phyloP scores from a whole-genome alignment of 1,140 invertebrate species.

The Tigriopus japonicus region DNA sequence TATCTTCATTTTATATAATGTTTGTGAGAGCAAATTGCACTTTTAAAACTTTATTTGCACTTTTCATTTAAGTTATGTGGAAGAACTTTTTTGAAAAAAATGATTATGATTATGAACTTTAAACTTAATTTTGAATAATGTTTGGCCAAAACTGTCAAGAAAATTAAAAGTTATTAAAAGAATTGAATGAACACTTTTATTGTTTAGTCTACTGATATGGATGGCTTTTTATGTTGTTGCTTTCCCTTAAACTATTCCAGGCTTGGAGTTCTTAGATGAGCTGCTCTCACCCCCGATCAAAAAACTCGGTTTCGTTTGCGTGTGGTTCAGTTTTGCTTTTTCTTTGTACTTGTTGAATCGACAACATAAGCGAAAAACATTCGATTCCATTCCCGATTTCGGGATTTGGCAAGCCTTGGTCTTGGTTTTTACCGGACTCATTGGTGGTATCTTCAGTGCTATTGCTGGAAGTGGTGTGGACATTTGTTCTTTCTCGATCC shows the following conservation, averaged over 20 bases:
- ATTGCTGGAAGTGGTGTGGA: conserved; percentile 10
- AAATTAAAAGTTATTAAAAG: too few species aligned
- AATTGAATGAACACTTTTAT: too few species aligned
- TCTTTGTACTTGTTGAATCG: conserved; percentile 10
- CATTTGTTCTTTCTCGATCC: conserved; percentile 10
- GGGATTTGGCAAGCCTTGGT: conserved; percentile 1
- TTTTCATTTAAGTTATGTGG: too few species aligned
- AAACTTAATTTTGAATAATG: neutral
- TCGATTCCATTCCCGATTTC: conserved; percentile 4
- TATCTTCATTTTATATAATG: too few species aligned
- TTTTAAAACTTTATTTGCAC: too few species aligned
- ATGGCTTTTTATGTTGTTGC: too few species aligned
- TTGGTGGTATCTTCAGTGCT: conserved; percentile 6
- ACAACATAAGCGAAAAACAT: conserved; percentile 7
- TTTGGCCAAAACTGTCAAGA: too few species aligned
- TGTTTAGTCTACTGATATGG: too few species aligned
- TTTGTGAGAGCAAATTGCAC: too few species aligned
- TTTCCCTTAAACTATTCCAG: neutral
- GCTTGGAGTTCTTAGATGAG: conserved; percentile 5
- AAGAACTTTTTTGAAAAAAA: too few species aligned
- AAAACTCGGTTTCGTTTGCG: conserved; percentile 12
- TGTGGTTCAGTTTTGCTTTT: conserved; percentile 16
- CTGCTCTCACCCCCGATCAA: neutral
- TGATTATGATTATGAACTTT: too few species aligned
- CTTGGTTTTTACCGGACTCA: neutral